Percentiles rank a stretch among this genome's conserved stretches.
These are phyloP conservation scores for Austrolebias charrua DNA, from an alignment of 2,797 vertebrate genomes.

Conservation along the genomic window DNA sequence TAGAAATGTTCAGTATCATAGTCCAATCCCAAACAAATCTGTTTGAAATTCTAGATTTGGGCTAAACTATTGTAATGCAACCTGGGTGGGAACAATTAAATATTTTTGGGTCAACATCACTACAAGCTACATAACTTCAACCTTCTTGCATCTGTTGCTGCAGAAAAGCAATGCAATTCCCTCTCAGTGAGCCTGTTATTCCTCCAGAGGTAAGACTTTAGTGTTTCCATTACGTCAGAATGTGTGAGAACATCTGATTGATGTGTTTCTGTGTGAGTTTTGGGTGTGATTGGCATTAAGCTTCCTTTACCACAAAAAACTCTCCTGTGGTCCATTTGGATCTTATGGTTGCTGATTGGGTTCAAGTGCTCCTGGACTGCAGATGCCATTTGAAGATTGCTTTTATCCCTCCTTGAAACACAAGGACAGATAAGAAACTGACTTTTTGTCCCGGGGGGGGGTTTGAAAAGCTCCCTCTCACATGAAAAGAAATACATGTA, in stretches of 20 bases:
- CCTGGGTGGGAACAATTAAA: too few relatives aligned
- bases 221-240: conserved; percentile 32
- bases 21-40: too few relatives aligned
- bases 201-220: conserved; percentile 36
- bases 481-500: conserved; percentile 26
- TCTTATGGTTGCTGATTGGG: conserved; percentile 71
- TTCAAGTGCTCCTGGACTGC: conserved; percentile 68
- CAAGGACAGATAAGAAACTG: conserved; percentile 63
- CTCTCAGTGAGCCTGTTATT: conserved; percentile 24
- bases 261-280: conserved; percentile 49
- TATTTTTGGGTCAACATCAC: conserved; percentile 21
- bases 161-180: conserved; percentile 22
- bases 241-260: conserved; percentile 34
- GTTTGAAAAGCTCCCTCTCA: conserved; percentile 31
- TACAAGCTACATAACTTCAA: conserved; percentile 30
- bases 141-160: conserved; percentile 28
- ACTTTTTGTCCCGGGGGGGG: conserved; percentile 41
- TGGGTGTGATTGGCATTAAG: conserved; percentile 62
- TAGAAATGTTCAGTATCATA: too few relatives aligned
- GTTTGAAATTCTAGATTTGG: too few relatives aligned
- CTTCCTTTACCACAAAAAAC: conserved; percentile 46
- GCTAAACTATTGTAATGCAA: too few relatives aligned
- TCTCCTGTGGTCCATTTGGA: conserved; percentile 67
- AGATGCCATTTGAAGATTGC: conserved; percentile 74
- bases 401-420: conserved; percentile 68